Evolutionary conservation across 1,140 invertebrate genomes (phyloP).

Genomic region (Mya arenaria): DNA sequence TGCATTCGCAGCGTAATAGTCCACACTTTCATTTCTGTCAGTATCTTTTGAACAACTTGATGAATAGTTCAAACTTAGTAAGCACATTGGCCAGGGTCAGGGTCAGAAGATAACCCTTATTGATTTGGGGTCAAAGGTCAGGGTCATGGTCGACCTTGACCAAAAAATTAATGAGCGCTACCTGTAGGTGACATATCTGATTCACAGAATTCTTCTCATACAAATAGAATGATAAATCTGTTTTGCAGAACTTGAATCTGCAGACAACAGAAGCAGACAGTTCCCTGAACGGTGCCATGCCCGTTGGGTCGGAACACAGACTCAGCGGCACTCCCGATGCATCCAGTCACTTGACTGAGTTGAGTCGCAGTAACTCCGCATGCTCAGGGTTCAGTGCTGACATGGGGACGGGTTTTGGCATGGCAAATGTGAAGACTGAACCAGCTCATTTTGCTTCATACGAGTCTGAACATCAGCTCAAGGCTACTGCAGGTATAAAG

Average conservation of each 20-base stretch:
- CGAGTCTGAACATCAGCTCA: not conserved
- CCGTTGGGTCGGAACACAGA: slow-evolving; percentile 10
- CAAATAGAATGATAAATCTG: too few relatives aligned
- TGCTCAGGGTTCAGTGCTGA: slow-evolving; percentile 41
- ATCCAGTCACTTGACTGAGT: slow-evolving; percentile 7
- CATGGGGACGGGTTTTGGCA: not conserved
- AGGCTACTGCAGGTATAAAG: not conserved
- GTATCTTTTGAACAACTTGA: too few relatives aligned
- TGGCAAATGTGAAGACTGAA: slow-evolving; percentile 22
- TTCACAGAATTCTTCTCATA: too few relatives aligned
- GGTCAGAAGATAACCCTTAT: too few relatives aligned
- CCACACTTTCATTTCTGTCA: too few relatives aligned
- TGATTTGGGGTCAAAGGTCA: too few relatives aligned
- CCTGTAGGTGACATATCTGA: too few relatives aligned
- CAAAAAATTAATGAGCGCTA: too few relatives aligned
- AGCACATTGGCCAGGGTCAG: too few relatives aligned
- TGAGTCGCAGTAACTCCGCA: slow-evolving; percentile 36
- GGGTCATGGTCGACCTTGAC: too few relatives aligned
- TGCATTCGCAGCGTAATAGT: too few relatives aligned
- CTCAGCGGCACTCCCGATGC: slow-evolving; percentile 30
- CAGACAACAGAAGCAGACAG: slow-evolving; percentile 33
- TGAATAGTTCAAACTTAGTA: too few relatives aligned
- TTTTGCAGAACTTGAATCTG: slow-evolving; percentile 35
- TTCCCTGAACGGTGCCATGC: not conserved
- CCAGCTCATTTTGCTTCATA: slow-evolving; percentile 20